Evolutionary conservation across 1,140 invertebrate genomes (phyloP).

Genomic region (Meloidogyne exigua): DNA sequence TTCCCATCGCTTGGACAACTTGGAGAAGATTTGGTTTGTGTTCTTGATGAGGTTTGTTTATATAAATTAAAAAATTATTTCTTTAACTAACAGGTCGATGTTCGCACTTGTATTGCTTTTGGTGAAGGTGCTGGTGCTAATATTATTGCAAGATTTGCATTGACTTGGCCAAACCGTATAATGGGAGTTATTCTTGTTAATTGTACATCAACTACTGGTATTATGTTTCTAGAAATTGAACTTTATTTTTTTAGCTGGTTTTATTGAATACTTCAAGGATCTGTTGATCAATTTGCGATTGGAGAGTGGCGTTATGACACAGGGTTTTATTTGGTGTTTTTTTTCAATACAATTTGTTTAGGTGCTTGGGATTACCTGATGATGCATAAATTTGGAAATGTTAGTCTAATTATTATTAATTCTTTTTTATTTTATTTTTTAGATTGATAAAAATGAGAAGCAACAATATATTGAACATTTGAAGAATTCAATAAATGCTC

Average conservation of each 20-base stretch:
- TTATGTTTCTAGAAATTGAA: not conserved
- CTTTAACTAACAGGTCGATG: constrained; percentile 68
- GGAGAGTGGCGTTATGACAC: constrained; percentile 69
- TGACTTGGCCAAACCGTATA: constrained; percentile 75
- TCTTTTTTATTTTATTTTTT: not conserved
- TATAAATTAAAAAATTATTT: not conserved
- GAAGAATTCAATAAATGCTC: constrained; percentile 76
- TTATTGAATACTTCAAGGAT: constrained; percentile 81
- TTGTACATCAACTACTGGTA: constrained; percentile 79
- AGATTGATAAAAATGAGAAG: constrained; percentile 76
- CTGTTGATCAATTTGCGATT: constrained; percentile 77
- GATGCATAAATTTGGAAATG: constrained; percentile 85
- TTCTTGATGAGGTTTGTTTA: constrained; percentile 19
- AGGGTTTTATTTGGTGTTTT: constrained; percentile 52
- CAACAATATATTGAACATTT: constrained; percentile 77
- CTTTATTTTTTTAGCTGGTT: constrained; percentile 67
- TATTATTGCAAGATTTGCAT: constrained; percentile 79
- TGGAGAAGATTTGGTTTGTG: constrained; percentile 74
- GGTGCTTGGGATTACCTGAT: constrained; percentile 80
- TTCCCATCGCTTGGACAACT: constrained; percentile 80
- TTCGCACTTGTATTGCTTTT: constrained; percentile 74
- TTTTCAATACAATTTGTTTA: not conserved
- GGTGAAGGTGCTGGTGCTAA: constrained; percentile 87
- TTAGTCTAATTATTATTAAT: constrained; percentile 68
- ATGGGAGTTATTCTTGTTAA: constrained; percentile 77